Evolutionary conservation across 2,113 vertebrate species (phyloP), one percentile per base, ranked within the genome.

Genomic region (Protomyctophum bolini): DNA sequence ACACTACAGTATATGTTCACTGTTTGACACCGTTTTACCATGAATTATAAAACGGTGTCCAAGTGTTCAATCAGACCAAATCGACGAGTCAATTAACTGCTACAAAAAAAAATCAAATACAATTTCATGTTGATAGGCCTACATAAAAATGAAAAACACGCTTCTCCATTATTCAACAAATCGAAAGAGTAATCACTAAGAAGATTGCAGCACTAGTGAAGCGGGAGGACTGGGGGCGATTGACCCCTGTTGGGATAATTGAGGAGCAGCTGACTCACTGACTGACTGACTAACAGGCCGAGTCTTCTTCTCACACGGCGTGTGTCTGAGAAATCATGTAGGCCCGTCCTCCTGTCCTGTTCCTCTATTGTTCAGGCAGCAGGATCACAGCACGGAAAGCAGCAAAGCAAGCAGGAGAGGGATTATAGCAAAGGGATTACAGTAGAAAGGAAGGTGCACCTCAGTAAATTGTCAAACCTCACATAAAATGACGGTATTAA

Each of bases 401-500:
- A 84, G 79, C 84, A 74, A 80, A 76, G 84, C 74, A 80, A 81
- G 83, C 79, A 84, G 66, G 50, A 72, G 76, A 73, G 68, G 83
- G 87, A 85, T 89, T 89, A 85, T 69, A 82, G 87, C 79, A 79
- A 67, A 87, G 66, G 87, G 83, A 87, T 87, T 84, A 84, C 33
- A 41, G 33, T 73, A 8, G 58, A 70, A 74, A 61, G 69, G 70
- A 72, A 77, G 72, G 85, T 86, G 75, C 79, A 82, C 83, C 81
- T 83, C 79, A 72, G 79, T 68, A 58, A 72, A 79, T 76, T 70
- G 61, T 52, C 21, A 15, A 77, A 71, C 72, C 83, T 73, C 47
- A 80, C 41, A 10, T 70, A 67, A 4, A 41, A 41, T 21, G 21
- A 21, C 2, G 21, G 21, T 21, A 21, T 21, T 21, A n/a, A n/a